phyloP scores from a whole-genome alignment of 2,113 vertebrate genomes.

The Recurvirostra avosetta region DNA sequence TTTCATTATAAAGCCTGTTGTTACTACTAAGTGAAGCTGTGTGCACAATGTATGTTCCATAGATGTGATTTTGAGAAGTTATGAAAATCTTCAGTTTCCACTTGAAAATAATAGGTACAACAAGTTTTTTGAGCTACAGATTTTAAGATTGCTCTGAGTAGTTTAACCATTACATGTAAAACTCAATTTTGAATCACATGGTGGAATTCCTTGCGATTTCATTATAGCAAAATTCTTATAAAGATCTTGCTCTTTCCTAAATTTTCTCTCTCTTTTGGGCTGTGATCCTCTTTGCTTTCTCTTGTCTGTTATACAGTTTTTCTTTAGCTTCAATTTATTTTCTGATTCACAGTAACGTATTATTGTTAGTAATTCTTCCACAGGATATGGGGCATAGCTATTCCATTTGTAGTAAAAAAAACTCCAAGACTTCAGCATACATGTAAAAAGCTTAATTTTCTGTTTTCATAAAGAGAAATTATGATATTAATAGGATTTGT shows the following conservation, averaged over 20 bases:
- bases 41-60: neutral
- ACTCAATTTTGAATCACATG: neutral
- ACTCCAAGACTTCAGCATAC: neutral
- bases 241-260: neutral
- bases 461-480: neutral
- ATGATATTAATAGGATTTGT: neutral
- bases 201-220: neutral
- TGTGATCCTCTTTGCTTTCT: neutral
- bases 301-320: neutral
- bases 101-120: neutral
- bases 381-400: neutral
- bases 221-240: neutral
- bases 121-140: neutral
- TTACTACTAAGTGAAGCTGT: neutral
- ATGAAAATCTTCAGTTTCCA: neutral
- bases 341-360: neutral
- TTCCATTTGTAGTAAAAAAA: neutral
- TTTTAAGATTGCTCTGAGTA: neutral
- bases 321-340: neutral
- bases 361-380: neutral
- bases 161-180: neutral
- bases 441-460: neutral
- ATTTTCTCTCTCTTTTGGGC: neutral
- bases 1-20: neutral
- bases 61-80: neutral